Evolutionary conservation across 2,888 invertebrate species (phyloP).

Genomic region (Lasius fuliginosus): DNA sequence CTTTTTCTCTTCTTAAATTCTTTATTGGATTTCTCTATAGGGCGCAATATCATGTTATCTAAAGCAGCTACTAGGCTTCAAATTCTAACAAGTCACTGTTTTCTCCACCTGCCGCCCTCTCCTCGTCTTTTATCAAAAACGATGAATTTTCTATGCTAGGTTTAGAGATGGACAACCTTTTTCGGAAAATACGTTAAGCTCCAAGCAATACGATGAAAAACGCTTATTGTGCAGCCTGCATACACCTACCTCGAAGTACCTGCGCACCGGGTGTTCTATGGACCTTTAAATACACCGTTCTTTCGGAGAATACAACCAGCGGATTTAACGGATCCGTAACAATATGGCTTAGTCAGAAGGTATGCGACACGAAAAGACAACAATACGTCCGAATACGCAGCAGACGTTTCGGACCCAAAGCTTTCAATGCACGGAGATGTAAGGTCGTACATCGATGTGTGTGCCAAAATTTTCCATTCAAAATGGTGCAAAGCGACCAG

Average conservation of each 20-base stretch:
- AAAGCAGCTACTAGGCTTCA: not conserved
- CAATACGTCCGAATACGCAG: constrained; percentile 16
- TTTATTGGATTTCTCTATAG: not conserved
- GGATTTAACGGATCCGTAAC: constrained; percentile 25
- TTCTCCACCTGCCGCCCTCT: constrained; percentile 17
- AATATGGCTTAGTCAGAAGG: constrained; percentile 1
- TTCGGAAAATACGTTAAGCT: not conserved
- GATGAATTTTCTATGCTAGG: not conserved
- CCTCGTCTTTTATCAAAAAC: not conserved
- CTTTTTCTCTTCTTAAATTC: not conserved
- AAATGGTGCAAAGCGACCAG: not conserved
- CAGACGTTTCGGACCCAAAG: not conserved
- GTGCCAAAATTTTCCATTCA: constrained; percentile 5
- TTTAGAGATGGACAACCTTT: not conserved
- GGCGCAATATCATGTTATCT: not conserved
- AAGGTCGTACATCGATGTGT: not conserved
- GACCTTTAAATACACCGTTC: constrained; percentile 4
- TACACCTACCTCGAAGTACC: constrained; percentile 20
- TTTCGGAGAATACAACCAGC: not conserved
- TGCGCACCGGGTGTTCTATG: constrained; percentile 21
- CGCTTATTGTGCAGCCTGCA: not conserved
- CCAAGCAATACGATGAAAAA: not conserved
- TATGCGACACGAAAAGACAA: not conserved
- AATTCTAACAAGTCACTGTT: not conserved
- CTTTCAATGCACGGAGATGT: not conserved